Base-by-base conservation (phyloP, 2,888 invertebrate species). In the Ferrisia virgata region DNA sequence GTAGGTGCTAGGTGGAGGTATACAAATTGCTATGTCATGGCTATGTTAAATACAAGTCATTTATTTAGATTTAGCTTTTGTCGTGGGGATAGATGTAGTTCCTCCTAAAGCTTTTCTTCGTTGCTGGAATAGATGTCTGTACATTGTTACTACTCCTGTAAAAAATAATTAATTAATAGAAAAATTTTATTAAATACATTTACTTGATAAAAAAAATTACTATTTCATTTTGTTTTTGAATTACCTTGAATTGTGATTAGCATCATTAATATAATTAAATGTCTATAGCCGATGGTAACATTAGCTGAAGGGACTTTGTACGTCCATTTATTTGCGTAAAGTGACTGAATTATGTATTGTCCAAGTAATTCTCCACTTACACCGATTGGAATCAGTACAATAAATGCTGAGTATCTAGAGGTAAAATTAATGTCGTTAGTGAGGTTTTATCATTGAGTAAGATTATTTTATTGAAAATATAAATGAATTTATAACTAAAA, bases 261-360 rank as follows among this genome's bases (percentile, higher is more conserved):
- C 83, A 83, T 83, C 31, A 76, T 83, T 43, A 83, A 9, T 3
- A 83, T 83, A 11, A 83, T 83, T 31, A 83, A 83, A 72, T 83
- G 83, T 43, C 83, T 69, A 33, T 83, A 83, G 4, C 83, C 76
- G 13, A 83, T 76, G 18, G 72, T 43, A 15, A 76, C n/a, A 43
- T 83, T 83, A 18, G 76, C 0, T 5, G 39, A 28, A 4, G 83
- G 83, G 8, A 83, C 6, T 47, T 40, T 15, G 18, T 40, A 43
- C 1, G 25, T 83, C 83, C 83, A 83, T 13, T 83, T 83, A 76
- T 83, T 72, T 22, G 40, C 72, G 33, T 83, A 83, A 13, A 76
- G 39, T 11, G 72, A 76, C 31, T 83, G 83, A 76, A 83, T 43
- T 15, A 83, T 83, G 33, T 76, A 83, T 28, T 83, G 83, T 76